Base-by-base conservation (phyloP, 2,888 invertebrate genomes). In the Ptychoptera contaminata region DNA sequence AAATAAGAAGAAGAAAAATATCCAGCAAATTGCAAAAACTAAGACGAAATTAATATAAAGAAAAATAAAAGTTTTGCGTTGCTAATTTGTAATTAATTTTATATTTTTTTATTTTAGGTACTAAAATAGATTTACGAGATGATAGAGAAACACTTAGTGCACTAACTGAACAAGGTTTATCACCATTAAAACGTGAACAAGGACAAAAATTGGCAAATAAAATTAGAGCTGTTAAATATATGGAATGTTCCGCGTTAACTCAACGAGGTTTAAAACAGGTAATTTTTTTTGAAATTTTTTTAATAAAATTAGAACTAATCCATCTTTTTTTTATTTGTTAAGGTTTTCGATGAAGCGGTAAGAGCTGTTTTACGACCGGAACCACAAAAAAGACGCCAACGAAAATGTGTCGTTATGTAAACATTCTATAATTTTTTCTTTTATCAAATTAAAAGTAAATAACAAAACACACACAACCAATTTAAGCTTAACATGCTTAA, bases 301-400 rank as follows among this genome's bases (percentile, higher is more conserved):
- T 16, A 10, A 12, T 44, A 10, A 39, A 10, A 8, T 8, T 47
- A 39, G n/a, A 39, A 40, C 2, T 14, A 3, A 40, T 40, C 6
- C 43, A n/a, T 23, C 5, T 15, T 32, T 11, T 15, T 41, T 8
- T 32, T 43, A 41, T 29, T 12, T 12, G 32, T 42, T 4, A 69
- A 92, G 87, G 97, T 98, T 47, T 98, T 98, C 71, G 96, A 97
- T 61, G 98, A 98, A 72, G 94, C 97, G 30, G 97, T 97, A 34
- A 77, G 97, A 55, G 91, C 96, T 47, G 97, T 98, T 52, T 73
- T 98, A 59, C 79, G 92, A 72, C 98, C 98, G 43, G 93, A 96
- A 68, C 94, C 96, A 47, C 83, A 87, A 60, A 92, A 92, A 68
- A 80, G 88, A 70, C 84, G 86, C 69, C 90, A 91, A 72, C 79